phyloP scores from a whole-genome alignment of 64 coral and sea anemone genomes.

The Actinia equina region DNA sequence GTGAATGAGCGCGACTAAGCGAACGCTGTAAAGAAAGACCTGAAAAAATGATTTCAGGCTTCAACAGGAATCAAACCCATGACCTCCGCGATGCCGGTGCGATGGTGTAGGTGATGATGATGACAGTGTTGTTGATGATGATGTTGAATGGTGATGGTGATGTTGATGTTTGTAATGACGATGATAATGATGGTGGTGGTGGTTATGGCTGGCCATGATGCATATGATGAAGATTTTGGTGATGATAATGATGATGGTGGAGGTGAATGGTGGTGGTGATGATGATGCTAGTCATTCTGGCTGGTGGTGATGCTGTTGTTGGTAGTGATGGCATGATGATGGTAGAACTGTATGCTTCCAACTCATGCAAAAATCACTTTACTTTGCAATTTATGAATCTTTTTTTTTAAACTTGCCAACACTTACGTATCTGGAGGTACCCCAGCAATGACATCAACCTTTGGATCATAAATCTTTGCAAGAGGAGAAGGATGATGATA shows the following conservation, averaged over 20 bases:
- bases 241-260: background rate
- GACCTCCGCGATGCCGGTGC: background rate
- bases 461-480: conserved; percentile 50
- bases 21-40: too few species aligned
- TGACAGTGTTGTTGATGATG: background rate
- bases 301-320: too few species aligned
- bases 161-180: background rate
- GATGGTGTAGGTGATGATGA: background rate
- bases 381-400: too few species aligned
- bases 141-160: background rate
- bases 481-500: conserved; percentile 53
- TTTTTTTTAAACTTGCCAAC: too few species aligned
- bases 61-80: too few species aligned
- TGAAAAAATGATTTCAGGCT: too few species aligned
- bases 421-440: conserved; percentile 39
- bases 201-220: background rate
- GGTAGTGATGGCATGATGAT: too few species aligned
- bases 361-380: too few species aligned
- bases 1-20: too few species aligned
- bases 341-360: too few species aligned
- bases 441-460: conserved; percentile 38
- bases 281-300: too few species aligned
- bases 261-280: too few species aligned
- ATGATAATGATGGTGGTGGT: background rate
- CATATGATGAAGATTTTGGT: background rate